These are phyloP conservation scores for Pampus argenteus DNA, from an alignment of 2,797 vertebrate genomes.

Conservation along the genomic window DNA sequence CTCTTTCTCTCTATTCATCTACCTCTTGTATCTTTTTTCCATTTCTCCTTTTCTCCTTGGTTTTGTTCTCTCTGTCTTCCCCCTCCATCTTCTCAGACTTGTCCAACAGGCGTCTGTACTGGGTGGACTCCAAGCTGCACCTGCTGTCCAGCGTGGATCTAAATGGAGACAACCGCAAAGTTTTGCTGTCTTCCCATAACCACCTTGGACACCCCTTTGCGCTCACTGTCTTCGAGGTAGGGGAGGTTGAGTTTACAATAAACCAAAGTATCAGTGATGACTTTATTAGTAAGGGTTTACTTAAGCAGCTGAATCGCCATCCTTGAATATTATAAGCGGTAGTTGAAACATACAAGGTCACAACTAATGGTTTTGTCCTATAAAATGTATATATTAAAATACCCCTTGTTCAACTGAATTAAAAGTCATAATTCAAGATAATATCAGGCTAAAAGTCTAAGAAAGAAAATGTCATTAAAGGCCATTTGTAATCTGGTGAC, in stretches of 20 bases:
- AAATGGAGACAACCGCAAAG: slow-evolving; percentile 93
- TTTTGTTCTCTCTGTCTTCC: slow-evolving; percentile 23
- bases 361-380: not conserved
- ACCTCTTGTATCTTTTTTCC: not conserved
- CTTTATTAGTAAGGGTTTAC: not conserved
- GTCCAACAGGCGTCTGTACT: slow-evolving; percentile 95
- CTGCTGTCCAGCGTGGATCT: slow-evolving; percentile 96
- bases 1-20: slow-evolving; percentile 44
- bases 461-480: not conserved
- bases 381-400: not conserved
- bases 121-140: slow-evolving; percentile 99
- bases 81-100: slow-evolving; percentile 85
- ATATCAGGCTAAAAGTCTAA: not conserved
- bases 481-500: not conserved
- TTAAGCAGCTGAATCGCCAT: not conserved
- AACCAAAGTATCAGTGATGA: not conserved
- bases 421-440: not conserved
- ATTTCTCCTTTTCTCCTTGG: slow-evolving; percentile 5
- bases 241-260: not conserved
- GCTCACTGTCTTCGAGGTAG: slow-evolving; percentile 96
- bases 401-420: not conserved
- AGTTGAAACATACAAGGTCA: not conserved
- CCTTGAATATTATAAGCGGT: not conserved
- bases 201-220: slow-evolving; percentile 96
- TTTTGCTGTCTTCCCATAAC: slow-evolving; percentile 91